Percentiles rank a stretch among this genome's conserved stretches.
Evolutionary conservation across 2,888 invertebrate species (phyloP).

Genomic region (Hanleya hanleyi): DNA sequence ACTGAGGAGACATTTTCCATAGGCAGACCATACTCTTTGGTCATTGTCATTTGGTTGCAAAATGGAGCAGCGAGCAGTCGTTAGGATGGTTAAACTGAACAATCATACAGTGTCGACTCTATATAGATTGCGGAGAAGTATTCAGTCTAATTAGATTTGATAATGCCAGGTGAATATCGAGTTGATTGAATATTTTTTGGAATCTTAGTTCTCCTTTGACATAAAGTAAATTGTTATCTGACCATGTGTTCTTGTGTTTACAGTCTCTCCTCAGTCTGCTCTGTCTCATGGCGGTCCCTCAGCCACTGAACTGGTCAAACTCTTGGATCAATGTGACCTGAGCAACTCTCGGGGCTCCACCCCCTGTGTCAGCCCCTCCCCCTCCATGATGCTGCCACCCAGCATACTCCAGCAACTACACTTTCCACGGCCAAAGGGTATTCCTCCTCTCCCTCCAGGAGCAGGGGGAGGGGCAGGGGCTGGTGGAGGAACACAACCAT

Average conservation of each 20-base stretch:
- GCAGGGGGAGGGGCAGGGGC: background rate
- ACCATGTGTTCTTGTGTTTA: slow-evolving; percentile 15
- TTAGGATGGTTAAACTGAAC: too few relatives aligned
- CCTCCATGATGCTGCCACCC: slow-evolving; percentile 62
- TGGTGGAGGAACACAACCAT: background rate
- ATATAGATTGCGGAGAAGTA: too few relatives aligned
- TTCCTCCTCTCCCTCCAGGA: background rate
- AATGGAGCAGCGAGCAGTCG: too few relatives aligned
- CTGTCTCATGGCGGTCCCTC: slow-evolving; percentile 85
- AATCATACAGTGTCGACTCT: too few relatives aligned
- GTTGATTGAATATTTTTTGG: background rate
- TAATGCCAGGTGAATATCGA: too few relatives aligned
- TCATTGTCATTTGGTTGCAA: too few relatives aligned
- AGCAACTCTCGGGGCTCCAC: slow-evolving; percentile 85
- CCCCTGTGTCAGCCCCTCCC: slow-evolving; percentile 86
- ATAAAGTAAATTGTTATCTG: too few relatives aligned
- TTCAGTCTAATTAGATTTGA: too few relatives aligned
- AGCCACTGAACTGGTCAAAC: slow-evolving; percentile 89
- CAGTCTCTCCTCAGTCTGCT: slow-evolving; percentile 18
- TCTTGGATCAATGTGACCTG: slow-evolving; percentile 95
- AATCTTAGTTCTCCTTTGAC: background rate
- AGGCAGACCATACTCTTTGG: too few relatives aligned
- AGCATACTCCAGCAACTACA: background rate
- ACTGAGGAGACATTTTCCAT: too few relatives aligned
- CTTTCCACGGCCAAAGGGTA: background rate